Percentiles rank a stretch among this genome's conserved stretches.
Conservation (phyloP, 2,888 invertebrate genomes). For the Diplolepis rosae region DNA sequence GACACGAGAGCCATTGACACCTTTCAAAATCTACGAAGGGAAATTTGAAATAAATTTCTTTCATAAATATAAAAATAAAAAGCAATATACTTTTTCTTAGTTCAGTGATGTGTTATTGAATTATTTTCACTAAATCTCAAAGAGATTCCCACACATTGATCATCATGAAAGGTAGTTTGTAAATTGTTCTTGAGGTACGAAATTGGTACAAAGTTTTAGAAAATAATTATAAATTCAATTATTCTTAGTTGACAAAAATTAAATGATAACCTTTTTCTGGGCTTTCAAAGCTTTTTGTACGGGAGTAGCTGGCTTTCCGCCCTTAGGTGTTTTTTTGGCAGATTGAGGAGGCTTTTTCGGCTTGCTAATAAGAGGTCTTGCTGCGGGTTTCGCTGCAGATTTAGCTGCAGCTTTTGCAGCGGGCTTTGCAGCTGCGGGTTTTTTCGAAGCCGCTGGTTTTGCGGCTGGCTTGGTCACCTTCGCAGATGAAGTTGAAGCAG, state of each 20-base stretch:
- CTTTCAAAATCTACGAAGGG: slow-evolving; percentile 86
- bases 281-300: slow-evolving; percentile 88
- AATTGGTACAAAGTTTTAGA: not conserved
- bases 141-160: slow-evolving; percentile 77
- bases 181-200: not conserved
- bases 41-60: slow-evolving; percentile 36
- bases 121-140: slow-evolving; percentile 68
- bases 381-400: slow-evolving; percentile 51
- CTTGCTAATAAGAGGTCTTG: slow-evolving; percentile 62
- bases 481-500: slow-evolving; percentile 71
- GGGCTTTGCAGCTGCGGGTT: slow-evolving; percentile 68
- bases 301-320: slow-evolving; percentile 75
- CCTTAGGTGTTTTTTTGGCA: slow-evolving; percentile 64
- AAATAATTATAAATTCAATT: slow-evolving; percentile 38
- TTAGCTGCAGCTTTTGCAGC: slow-evolving; percentile 56
- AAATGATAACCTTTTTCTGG: slow-evolving; percentile 84
- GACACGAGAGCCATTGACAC: slow-evolving; percentile 89
- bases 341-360: slow-evolving; percentile 76
- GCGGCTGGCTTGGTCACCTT: slow-evolving; percentile 65
- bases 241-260: no score
- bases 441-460: slow-evolving; percentile 75
- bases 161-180: slow-evolving; percentile 67
- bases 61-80: not conserved
- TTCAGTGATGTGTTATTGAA: slow-evolving; percentile 38
- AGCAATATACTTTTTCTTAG: not conserved